A percentile compares a stretch with the other conserved stretches of the same genome.
Conservation (phyloP, 2,797 vertebrate species). For the Spondyliosoma cantharus region DNA sequence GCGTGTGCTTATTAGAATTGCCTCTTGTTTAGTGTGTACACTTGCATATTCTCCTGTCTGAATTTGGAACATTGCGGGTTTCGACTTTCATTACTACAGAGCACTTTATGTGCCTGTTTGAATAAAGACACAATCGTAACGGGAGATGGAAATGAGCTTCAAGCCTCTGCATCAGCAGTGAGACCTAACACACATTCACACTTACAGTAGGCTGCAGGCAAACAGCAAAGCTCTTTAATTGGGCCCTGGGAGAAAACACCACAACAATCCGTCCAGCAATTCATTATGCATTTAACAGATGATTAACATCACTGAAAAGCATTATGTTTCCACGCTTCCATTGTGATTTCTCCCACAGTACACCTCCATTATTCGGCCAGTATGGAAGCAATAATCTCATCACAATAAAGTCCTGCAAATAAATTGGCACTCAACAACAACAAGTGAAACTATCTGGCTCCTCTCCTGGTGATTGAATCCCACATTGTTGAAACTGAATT, state of each 20-base stretch:
- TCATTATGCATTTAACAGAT: slow-evolving; percentile 82
- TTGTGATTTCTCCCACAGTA: slow-evolving; percentile 20
- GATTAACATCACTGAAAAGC: slow-evolving; percentile 76
- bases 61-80: slow-evolving; percentile 38
- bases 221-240: slow-evolving; percentile 78
- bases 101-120: slow-evolving; percentile 26
- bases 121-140: slow-evolving; percentile 39
- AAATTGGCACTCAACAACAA: not conserved
- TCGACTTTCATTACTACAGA: slow-evolving; percentile 22
- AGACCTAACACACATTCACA: slow-evolving; percentile 62
- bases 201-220: slow-evolving; percentile 57
- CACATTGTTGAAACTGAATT: not conserved
- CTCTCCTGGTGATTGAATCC: not conserved
- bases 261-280: slow-evolving; percentile 76
- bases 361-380: slow-evolving; percentile 24
- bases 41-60: slow-evolving; percentile 16
- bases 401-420: slow-evolving; percentile 11
- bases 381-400: slow-evolving; percentile 21
- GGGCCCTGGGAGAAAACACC: slow-evolving; percentile 83
- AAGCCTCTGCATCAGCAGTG: slow-evolving; percentile 56
- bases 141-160: slow-evolving; percentile 68
- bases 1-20: slow-evolving; percentile 3
- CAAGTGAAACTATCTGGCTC: not conserved
- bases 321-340: slow-evolving; percentile 45
- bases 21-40: slow-evolving; percentile 4